Evolutionary conservation across 2,888 invertebrate genomes (phyloP).

Genomic region (Euclidia mi): DNA sequence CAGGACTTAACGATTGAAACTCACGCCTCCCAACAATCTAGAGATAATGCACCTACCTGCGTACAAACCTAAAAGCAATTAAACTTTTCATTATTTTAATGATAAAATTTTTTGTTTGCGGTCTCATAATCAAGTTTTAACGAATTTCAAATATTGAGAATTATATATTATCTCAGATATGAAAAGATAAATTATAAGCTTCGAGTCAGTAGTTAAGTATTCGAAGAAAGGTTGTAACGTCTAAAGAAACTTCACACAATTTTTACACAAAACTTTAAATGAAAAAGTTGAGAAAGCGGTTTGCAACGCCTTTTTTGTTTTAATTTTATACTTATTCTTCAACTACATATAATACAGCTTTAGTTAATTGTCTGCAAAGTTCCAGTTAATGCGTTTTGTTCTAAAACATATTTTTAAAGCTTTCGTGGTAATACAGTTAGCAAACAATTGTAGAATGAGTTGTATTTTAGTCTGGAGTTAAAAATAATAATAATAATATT

Average conservation of each 20-base stretch:
- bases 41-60: no score
- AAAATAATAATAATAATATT: no score
- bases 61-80: no score
- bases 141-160: no score
- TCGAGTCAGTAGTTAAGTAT: constrained; percentile 8
- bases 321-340: constrained; percentile 39
- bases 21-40: background rate
- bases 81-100: no score
- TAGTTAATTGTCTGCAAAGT: constrained; percentile 50
- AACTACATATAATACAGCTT: constrained; percentile 35
- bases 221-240: constrained; percentile 27
- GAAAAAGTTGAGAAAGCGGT: constrained; percentile 46
- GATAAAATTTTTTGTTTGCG: no score
- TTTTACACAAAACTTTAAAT: constrained; percentile 51
- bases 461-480: constrained; percentile 8
- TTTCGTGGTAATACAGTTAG: constrained; percentile 20
- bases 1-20: no score
- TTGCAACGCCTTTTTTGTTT: constrained; percentile 32
- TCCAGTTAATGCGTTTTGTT: constrained; percentile 46
- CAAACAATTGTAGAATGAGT: constrained; percentile 39
- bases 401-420: constrained; percentile 43
- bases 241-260: constrained; percentile 43
- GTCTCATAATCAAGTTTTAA: no score
- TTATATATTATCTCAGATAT: no score
- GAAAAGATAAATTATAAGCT: no score